A percentile compares a stretch with the other conserved stretches of the same genome.
These are phyloP conservation scores for Bucco capensis DNA, from an alignment of 2,113 vertebrate genomes.

Conservation along the genomic window DNA sequence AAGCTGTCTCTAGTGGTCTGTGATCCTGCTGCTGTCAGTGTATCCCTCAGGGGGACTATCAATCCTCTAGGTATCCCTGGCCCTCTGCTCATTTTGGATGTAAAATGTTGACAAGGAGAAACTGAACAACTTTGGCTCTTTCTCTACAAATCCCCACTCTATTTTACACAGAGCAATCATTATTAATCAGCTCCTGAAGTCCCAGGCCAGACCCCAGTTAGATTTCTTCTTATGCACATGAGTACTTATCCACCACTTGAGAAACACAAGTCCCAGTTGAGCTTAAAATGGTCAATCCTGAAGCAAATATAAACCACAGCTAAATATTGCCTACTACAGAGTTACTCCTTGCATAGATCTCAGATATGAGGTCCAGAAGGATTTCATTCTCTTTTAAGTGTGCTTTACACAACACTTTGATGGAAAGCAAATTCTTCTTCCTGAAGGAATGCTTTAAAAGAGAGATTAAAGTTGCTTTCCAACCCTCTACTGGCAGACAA, in stretches of 20 bases:
- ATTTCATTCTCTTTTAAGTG: conserved; percentile 47
- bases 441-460: conserved; percentile 58
- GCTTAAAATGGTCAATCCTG: background rate
- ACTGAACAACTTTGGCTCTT: background rate
- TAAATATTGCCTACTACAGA: background rate
- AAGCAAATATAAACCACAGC: conserved; percentile 7
- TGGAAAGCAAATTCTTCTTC: conserved; percentile 52
- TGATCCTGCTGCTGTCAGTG: background rate
- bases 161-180: background rate
- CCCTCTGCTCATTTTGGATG: background rate
- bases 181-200: background rate
- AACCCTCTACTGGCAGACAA: conserved; percentile 20
- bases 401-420: conserved; percentile 34
- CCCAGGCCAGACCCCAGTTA: background rate
- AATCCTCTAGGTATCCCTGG: background rate
- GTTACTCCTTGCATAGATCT: conserved; percentile 7
- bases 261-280: background rate
- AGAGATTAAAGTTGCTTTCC: conserved; percentile 57
- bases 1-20: background rate
- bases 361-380: conserved; percentile 15
- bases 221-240: background rate
- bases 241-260: background rate
- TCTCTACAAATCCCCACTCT: background rate
- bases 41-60: background rate
- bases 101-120: background rate